Evolutionary conservation across 2,888 invertebrate genomes (phyloP).

Genomic region (Diadegma fenestrale): DNA sequence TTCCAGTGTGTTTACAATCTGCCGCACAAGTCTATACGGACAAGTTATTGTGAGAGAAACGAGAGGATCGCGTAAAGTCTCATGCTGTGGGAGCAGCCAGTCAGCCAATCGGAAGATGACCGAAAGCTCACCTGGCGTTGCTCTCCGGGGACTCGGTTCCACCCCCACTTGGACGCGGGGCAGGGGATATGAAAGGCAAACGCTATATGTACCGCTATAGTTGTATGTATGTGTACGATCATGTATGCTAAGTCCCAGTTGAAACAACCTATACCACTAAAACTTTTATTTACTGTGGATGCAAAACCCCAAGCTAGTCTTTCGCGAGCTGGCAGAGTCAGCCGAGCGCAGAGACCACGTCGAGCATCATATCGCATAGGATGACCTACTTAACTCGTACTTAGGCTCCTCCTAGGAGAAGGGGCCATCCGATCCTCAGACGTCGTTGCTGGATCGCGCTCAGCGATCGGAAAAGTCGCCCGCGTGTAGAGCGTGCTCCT

Average conservation of each 20-base stretch:
- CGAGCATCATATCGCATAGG: slow-evolving; percentile 79
- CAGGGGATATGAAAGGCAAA: slow-evolving; percentile 74
- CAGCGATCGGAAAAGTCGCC: slow-evolving; percentile 82
- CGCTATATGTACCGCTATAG: slow-evolving; percentile 78
- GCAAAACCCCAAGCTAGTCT: slow-evolving; percentile 55
- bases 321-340: slow-evolving; percentile 37
- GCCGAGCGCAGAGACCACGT: slow-evolving; percentile 49
- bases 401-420: slow-evolving; percentile 83
- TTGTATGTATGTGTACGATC: background rate
- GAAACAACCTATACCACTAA: slow-evolving; percentile 50
- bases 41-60: slow-evolving; percentile 39
- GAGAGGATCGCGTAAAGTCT: slow-evolving; percentile 53
- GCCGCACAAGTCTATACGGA: slow-evolving; percentile 9
- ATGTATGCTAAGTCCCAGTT: slow-evolving; percentile 12
- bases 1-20: too few species aligned
- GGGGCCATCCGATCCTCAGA: slow-evolving; percentile 79
- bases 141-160: slow-evolving; percentile 66
- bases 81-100: background rate
- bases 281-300: slow-evolving; percentile 28
- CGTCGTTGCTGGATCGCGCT: slow-evolving; percentile 76
- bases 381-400: slow-evolving; percentile 82
- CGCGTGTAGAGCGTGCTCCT: slow-evolving; percentile 74
- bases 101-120: slow-evolving; percentile 69
- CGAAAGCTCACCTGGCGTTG: slow-evolving; percentile 70
- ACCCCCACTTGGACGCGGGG: slow-evolving; percentile 51